Evolutionary conservation across 2,888 invertebrate species (phyloP), one percentile per base, ranked within the genome.

Genomic region (Drosophila picticornis): DNA sequence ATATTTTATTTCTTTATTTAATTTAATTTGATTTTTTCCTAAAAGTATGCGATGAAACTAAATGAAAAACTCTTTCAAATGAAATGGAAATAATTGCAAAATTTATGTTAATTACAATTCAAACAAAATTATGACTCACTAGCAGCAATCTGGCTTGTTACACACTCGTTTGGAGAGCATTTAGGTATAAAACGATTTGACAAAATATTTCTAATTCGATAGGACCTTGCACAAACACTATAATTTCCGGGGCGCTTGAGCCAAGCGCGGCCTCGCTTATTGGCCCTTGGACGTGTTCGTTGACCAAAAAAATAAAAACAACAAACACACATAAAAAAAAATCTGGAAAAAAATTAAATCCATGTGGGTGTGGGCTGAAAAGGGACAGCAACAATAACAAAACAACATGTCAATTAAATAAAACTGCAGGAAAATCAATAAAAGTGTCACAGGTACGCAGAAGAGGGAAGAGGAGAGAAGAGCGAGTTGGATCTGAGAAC

Each of bases 321-420:
- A 38, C 40, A 71, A 69, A 67, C 83, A 50, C 51, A 67, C 67
- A 73, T 52, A 63, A 79, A 46, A 79, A 46, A 75, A 87, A 69
- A 83, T 72, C 71, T 59, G 65, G 83, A 72, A 83, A 48, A 19
- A 52, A n/a, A 34, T 43, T 10, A n/a, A 56, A 22, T 7, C 27
- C 19, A 19, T 19, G 27, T 40, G 43, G 25, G 40, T 11, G 40
- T 60, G 55, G 32, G 40, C 29, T 27, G 62, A 58, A 91, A 73
- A 68, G 73, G 66, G 90, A 90, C 31, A 77, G 85, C 75, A 87
- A 89, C 90, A 87, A 88, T 83, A 90, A 90, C 86, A 90, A 85
- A 91, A 90, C 76, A 84, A 84, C 87, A 90, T 83, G 89, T 89
- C 88, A 88, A 88, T 91, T 88, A 91, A 88, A 77, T 88, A 75